These are phyloP conservation scores for Sardinella longiceps DNA, from an alignment of 2,797 vertebrate genomes.

Conservation along the genomic window DNA sequence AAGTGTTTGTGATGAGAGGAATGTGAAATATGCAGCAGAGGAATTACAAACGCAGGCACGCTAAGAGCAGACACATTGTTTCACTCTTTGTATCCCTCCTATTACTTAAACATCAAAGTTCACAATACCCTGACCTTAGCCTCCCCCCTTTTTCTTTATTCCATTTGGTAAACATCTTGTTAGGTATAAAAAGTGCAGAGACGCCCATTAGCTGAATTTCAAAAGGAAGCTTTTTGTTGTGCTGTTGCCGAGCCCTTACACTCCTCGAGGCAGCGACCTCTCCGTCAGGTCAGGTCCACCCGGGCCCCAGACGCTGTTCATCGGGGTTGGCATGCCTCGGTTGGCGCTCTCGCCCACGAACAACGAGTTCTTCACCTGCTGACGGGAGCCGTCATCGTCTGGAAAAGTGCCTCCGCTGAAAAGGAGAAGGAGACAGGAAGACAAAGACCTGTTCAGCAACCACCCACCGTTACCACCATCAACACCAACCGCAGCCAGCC, in stretches of 20 bases:
- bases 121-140: not conserved
- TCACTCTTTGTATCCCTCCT: not conserved
- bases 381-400: constrained; percentile 91
- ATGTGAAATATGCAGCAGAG: not conserved
- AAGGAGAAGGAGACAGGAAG: constrained; percentile 7
- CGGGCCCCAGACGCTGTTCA: constrained; percentile 85
- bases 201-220: not conserved
- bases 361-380: constrained; percentile 94
- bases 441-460: not conserved
- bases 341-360: constrained; percentile 97
- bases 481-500: not conserved
- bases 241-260: constrained; percentile 75
- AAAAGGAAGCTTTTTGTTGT: not conserved
- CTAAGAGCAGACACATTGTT: not conserved
- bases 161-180: not conserved
- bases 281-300: constrained; percentile 84
- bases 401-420: constrained; percentile 94
- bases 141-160: not conserved
- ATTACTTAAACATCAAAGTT: not conserved
- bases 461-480: not conserved
- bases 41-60: not conserved
- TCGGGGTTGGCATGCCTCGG: constrained; percentile 78
- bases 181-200: not conserved
- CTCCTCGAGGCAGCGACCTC: constrained; percentile 86
- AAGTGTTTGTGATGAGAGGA: not conserved